Evolutionary conservation across 1,140 invertebrate genomes (phyloP).

Genomic region (Meloidogyne exigua): DNA sequence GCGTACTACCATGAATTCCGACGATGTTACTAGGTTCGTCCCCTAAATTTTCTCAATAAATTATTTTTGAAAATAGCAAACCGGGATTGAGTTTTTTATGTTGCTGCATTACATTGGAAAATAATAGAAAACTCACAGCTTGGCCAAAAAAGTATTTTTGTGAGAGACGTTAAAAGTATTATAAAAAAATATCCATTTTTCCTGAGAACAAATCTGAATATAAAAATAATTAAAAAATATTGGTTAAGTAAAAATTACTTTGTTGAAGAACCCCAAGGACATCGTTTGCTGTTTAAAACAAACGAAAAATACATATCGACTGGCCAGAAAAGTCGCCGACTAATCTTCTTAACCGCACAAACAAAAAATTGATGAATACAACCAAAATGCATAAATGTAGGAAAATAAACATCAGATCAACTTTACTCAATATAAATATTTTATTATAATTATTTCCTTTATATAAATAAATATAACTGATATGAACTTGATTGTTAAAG

Average conservation of each 20-base stretch:
- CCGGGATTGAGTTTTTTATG: neutral
- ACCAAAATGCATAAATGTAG: neutral
- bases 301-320: neutral
- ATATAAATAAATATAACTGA: too few relatives aligned
- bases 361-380: neutral
- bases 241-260: neutral
- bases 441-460: neutral
- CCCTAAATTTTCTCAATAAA: neutral
- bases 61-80: neutral
- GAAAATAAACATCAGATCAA: neutral
- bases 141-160: neutral
- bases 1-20: neutral
- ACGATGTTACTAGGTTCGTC: neutral
- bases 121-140: neutral
- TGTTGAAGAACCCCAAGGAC: neutral
- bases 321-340: neutral
- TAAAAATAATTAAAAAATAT: too few relatives aligned
- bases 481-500: too few relatives aligned
- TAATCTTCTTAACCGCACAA: neutral
- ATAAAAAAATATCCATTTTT: too few relatives aligned
- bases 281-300: neutral
- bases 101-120: slow-evolving; percentile 1
- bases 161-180: too few relatives aligned
- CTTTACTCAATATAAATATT: neutral
- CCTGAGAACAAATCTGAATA: too few relatives aligned